These are phyloP conservation scores for Erpetoichthys calabaricus DNA, from an alignment of 2,797 vertebrate genomes.

Conservation along the genomic window DNA sequence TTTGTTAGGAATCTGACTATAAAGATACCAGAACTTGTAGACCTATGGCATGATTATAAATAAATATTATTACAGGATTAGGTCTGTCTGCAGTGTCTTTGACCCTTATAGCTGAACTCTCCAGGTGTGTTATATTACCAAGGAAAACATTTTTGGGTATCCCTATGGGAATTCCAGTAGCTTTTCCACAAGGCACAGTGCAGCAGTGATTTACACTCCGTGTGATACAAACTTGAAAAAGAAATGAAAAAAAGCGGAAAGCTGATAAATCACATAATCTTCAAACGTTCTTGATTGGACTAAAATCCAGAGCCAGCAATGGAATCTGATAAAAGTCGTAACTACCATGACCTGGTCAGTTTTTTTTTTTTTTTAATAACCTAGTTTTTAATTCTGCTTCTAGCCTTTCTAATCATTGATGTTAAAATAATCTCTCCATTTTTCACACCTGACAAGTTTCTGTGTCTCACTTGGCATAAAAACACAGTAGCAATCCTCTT, in stretches of 20 bases:
- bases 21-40: slow-evolving; percentile 1
- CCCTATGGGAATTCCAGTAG: slow-evolving; percentile 14
- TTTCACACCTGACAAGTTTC: no score
- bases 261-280: slow-evolving; percentile 9
- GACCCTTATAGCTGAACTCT: slow-evolving; percentile 2
- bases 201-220: slow-evolving; percentile 10
- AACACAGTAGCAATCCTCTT: no score
- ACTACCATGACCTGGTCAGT: background rate
- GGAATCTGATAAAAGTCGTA: background rate
- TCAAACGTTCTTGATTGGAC: slow-evolving; percentile 4
- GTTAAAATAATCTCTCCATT: no score
- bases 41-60: background rate
- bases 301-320: background rate
- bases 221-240: slow-evolving; percentile 8
- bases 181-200: slow-evolving; percentile 1
- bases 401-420: no score
- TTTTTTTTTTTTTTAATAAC: no score
- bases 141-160: background rate
- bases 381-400: no score
- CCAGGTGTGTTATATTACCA: slow-evolving; percentile 12
- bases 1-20: slow-evolving; percentile 1
- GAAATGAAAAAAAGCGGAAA: background rate
- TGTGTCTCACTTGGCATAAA: no score
- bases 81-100: background rate
- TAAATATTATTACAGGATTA: slow-evolving; percentile 11